A percentile compares a stretch with the other conserved stretches of the same genome.
Evolutionary conservation across 30 jellyfish, hydroid and myxozoan species (phyloP).

Genomic region (Chironex yamaguchii): DNA sequence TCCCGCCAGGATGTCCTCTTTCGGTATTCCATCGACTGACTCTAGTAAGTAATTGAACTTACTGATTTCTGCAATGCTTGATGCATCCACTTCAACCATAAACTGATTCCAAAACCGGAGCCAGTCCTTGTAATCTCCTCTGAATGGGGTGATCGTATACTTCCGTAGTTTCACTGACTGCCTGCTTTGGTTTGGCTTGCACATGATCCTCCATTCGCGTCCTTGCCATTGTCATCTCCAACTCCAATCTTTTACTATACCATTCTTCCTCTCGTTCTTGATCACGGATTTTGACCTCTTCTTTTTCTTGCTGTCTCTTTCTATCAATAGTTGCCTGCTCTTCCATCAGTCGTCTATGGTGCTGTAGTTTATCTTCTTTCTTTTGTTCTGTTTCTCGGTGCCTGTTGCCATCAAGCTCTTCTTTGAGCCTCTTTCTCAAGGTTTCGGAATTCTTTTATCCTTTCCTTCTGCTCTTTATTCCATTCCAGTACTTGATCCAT

Average conservation of each 20-base stretch:
- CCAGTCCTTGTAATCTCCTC: conserved; percentile 80
- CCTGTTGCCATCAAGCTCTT: conserved; percentile 18
- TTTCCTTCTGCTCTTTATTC: conserved; percentile 58
- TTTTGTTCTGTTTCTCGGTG: conserved; percentile 19
- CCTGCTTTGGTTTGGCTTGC: conserved; percentile 12
- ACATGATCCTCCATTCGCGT: background rate
- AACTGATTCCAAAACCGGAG: conserved; percentile 49
- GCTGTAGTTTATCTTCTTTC: conserved; percentile 41
- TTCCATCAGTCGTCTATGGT: conserved; percentile 47
- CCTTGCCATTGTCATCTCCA: conserved; percentile 24
- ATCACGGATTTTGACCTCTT: conserved; percentile 44
- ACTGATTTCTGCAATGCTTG: conserved; percentile 39
- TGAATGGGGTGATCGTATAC: conserved; percentile 68
- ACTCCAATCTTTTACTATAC: conserved; percentile 1
- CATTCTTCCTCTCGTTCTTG: conserved; percentile 44
- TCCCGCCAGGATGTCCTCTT: conserved; percentile 59
- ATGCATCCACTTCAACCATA: conserved; percentile 15
- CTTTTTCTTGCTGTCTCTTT: conserved; percentile 43
- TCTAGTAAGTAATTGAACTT: conserved; percentile 52
- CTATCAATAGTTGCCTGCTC: conserved; percentile 15
- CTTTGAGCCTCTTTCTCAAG: conserved; percentile 44
- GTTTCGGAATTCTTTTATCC: conserved; percentile 18
- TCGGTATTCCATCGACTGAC: conserved; percentile 55
- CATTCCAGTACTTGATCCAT: conserved; percentile 42
- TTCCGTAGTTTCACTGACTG: conserved; percentile 62